Evolutionary conservation across 1,140 invertebrate genomes (phyloP).

Genomic region (Acromyrmex heyeri): DNA sequence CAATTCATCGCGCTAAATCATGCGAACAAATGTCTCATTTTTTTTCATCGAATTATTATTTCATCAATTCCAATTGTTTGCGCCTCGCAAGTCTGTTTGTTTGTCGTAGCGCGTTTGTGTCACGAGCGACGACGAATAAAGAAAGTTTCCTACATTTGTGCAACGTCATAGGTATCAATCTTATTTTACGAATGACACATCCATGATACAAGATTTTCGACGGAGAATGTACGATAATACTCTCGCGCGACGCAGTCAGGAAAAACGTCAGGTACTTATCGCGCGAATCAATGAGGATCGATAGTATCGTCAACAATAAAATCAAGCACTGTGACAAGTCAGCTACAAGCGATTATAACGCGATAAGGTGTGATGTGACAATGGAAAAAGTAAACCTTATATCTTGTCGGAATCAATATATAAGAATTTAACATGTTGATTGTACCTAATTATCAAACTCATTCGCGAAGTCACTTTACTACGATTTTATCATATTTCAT

Average conservation of each 20-base stretch:
- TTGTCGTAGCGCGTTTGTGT: neutral
- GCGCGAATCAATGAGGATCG: slow-evolving; percentile 52
- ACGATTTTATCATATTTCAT: slow-evolving; percentile 50
- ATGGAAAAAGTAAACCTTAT: slow-evolving; percentile 26
- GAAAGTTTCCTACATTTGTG: slow-evolving; percentile 15
- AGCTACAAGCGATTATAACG: slow-evolving; percentile 66
- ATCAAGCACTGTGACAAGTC: slow-evolving; percentile 56
- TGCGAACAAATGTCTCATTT: neutral
- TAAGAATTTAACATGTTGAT: slow-evolving; percentile 20
- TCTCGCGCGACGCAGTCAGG: slow-evolving; percentile 1
- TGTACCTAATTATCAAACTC: slow-evolving; percentile 36
- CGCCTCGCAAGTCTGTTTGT: neutral
- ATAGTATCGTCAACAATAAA: slow-evolving; percentile 67
- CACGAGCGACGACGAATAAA: slow-evolving; percentile 10
- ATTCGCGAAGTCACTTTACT: slow-evolving; percentile 33
- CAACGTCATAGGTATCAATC: slow-evolving; percentile 54
- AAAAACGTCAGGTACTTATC: slow-evolving; percentile 59
- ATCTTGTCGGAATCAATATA: slow-evolving; percentile 47
- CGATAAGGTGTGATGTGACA: slow-evolving; percentile 43
- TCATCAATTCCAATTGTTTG: slow-evolving; percentile 10
- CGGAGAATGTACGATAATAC: slow-evolving; percentile 53
- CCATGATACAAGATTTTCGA: slow-evolving; percentile 66
- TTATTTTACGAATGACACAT: slow-evolving; percentile 27
- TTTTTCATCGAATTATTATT: slow-evolving; percentile 45
- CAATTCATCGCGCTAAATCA: slow-evolving; percentile 30